Base-by-base conservation (phyloP, 2,888 invertebrate genomes). In the Tyria jacobaeae region DNA sequence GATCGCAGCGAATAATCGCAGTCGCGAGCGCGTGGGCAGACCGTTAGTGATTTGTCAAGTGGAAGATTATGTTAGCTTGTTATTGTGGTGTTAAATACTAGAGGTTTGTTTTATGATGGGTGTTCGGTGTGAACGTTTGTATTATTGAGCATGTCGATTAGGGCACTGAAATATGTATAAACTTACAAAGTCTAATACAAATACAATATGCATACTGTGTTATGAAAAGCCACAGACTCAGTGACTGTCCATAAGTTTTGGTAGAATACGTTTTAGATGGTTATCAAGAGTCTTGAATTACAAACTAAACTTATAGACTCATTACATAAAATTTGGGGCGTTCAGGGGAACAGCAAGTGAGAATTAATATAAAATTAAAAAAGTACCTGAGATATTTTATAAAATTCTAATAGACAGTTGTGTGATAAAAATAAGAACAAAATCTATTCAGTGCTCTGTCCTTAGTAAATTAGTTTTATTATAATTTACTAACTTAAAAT, bases 1-100 rank as follows among this genome's bases (percentile, higher is more conserved):
- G 79, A 80, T 83, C 79, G 82, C 76, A 52, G 71, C 78, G 75
- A 82, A 80, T 83, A 82, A 86, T 87, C 80, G 73, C 71, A 73
- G 69, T 68, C 73, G 76, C 71, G 54, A 66, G 76, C 77, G 76
- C 76, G 75, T 75, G 73, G 68, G 76, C 73, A 66, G 73, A 73
- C 71, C 70, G 71, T 64, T 56, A 54, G 69, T 60, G 58, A 76
- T 76, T 78, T 79, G 76, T 79, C 66, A 71, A 57, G 60, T 31
- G 7, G 17, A 48, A 56, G 50, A 64, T 64, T 64, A 54, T 56
- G 59, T 56, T 64, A 51, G 51, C 59, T 63, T 63, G 63, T 63
- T 63, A 55, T 41, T 62, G 44, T 60, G 44, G 10, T 60, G 60
- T 52, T 59, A 17, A 47, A 53, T 58, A 7, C 15, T 14, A 37